These are phyloP conservation scores for Echiichthys vipera DNA, from an alignment of 2,797 vertebrate species.

Conservation along the genomic window DNA sequence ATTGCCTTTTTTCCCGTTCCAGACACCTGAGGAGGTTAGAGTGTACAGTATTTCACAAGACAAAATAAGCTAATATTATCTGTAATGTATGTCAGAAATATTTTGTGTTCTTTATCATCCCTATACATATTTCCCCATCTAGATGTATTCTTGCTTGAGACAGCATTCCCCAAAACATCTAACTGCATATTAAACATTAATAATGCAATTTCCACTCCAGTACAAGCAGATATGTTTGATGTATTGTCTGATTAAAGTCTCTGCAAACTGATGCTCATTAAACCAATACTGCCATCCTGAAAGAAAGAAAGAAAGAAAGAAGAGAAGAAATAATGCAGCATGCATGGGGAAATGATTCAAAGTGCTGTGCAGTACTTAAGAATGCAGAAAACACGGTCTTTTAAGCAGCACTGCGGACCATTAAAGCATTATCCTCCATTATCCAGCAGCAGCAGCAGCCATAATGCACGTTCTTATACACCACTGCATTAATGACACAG, in stretches of 20 bases:
- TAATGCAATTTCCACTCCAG: constrained; percentile 9
- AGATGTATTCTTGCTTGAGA: background rate
- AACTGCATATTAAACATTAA: background rate
- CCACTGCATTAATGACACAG: constrained; percentile 72
- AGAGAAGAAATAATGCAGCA: constrained; percentile 4
- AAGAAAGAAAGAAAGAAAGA: background rate
- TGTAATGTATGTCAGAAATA: background rate
- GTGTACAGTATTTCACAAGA: background rate
- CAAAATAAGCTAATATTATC: background rate
- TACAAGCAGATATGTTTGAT: constrained; percentile 13
- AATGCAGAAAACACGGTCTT: constrained; percentile 21
- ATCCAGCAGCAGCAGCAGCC: constrained; percentile 65
- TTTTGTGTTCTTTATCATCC: background rate
- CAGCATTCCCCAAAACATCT: background rate
- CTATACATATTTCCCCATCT: background rate
- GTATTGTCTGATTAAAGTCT: constrained; percentile 23
- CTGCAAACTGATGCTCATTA: constrained; percentile 44
- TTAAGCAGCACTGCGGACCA: constrained; percentile 64
- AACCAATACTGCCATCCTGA: constrained; percentile 38
- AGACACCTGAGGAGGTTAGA: background rate
- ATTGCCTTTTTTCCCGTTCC: background rate
- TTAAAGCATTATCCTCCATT: constrained; percentile 72
- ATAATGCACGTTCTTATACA: constrained; percentile 72
- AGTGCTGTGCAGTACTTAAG: background rate
- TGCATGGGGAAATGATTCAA: background rate